Base-by-base conservation (phyloP, 1,140 invertebrate species). In the Epicauta chinensis region DNA sequence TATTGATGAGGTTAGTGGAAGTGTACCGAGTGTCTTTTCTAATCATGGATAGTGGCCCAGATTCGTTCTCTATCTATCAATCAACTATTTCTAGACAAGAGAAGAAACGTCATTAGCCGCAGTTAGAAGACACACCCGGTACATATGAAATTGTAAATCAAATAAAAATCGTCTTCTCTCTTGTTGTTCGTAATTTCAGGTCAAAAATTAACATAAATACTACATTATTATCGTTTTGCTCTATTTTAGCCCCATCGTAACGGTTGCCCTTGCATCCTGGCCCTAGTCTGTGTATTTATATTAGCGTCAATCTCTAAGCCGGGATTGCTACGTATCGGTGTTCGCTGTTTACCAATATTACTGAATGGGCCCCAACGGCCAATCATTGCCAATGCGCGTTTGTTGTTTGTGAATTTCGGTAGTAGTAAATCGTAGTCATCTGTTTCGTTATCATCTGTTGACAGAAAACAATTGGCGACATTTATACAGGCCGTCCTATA, bases 381-480 rank as follows among this genome's bases (percentile, higher is more conserved):
- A 44, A 67, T 59, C 62, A 67, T 64, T 7, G 63, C 59, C 39
- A 67, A 49, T 16, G 62, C 65, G 12, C 65, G 37, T 50, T 67
- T 67, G 12, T 56, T 50, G 1, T 29, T 16, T 10, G 60, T 46
- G 14, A 56, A 39, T 30, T 55, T 42, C 9, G 46, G 30, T 9
- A 38, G 7, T 30, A 45, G 16, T 5, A 49, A 13, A 29, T 54
- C 44, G 43, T 50, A 49, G 13, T 43, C 23, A 49, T 32, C 13
- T 38, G 37, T 44, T 16, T 37, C 15, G 48, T 41, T 10, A 3
- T 34, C 23, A 49, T 32, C 13, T 38, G 37, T 44, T 16, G 45
- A 7, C 40, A 14, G 7, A 35, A 30, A 7, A 31, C 12, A 44
- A 32, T 43, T 6, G 39, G 32, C 3, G n/a, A n/a, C n/a, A n/a